Conservation (phyloP, 2,888 invertebrate genomes). For the Tipula helvola region DNA sequence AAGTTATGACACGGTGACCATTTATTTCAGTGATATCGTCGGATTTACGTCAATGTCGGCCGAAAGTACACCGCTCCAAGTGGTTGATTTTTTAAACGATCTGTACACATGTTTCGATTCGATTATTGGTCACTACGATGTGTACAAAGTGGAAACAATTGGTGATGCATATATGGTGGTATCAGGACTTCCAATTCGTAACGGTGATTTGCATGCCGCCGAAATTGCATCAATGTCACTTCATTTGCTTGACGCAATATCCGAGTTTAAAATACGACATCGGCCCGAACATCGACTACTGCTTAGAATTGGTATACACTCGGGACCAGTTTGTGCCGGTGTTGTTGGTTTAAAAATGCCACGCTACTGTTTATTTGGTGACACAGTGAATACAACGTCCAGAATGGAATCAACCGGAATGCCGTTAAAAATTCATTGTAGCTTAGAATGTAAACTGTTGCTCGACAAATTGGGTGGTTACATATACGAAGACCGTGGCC, state of each 20-base stretch:
- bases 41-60: conserved; percentile 90
- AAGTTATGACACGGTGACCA: conserved; percentile 73
- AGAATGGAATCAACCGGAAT: conserved; percentile 76
- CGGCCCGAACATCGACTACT: conserved; percentile 71
- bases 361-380: conserved; percentile 80
- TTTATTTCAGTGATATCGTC: conserved; percentile 91
- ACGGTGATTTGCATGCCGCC: conserved; percentile 80
- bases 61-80: conserved; percentile 79
- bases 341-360: conserved; percentile 92
- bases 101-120: conserved; percentile 91
- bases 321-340: conserved; percentile 80
- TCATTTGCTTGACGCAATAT: conserved; percentile 68
- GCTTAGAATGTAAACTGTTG: conserved; percentile 54
- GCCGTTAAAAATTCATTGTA: conserved; percentile 76
- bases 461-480: conserved; percentile 65
- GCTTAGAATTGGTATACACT: conserved; percentile 83
- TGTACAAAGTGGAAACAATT: conserved; percentile 88
- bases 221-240: conserved; percentile 92
- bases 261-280: conserved; percentile 79
- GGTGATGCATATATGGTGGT: conserved; percentile 88
- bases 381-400: conserved; percentile 84
- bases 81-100: conserved; percentile 87
- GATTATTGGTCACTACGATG: conserved; percentile 83
- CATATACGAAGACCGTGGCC: conserved; percentile 54
- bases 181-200: conserved; percentile 77